Evolutionary conservation across 2,113 vertebrate genomes (phyloP), one percentile per base, ranked within the genome.

Genomic region (Leiothrix lutea): DNA sequence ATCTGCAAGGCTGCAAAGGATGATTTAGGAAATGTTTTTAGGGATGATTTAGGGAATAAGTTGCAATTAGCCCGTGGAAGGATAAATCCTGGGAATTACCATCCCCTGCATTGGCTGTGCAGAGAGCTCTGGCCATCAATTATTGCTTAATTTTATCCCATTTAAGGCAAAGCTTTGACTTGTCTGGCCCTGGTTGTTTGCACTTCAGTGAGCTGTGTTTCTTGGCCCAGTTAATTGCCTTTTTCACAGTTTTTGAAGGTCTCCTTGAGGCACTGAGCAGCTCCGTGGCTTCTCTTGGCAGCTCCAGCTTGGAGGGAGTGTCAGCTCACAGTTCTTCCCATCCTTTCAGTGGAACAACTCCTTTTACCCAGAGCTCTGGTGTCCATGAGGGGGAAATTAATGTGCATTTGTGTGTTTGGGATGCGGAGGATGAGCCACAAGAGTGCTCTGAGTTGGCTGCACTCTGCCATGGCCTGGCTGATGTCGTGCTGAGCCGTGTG

Each of bases 361-460:
- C 4, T 13, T 50, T 50, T 9, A 2, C 23, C 8, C 33, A 1
- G 9, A 11, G 23, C 3, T 5, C 0, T 0, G 9, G 4, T 29
- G 12, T 2, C n/a, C 2, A 0, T 1, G 4, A 9, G 6, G 64
- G 54, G 35, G 24, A 24, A 12, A 12, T 36, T 0, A 4, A 1
- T 5, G 20, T n/a, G 5, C 19, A 0, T 31, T 71, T 13, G 33
- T 40, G 54, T 42, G 58, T 4, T 13, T 16, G 38, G 51, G 38
- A 17, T 29, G 48, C 0, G 1, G 24, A 58, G 40, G 45, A 38
- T 23, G 81, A 83, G 64, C 6, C 15, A 2, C 17, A 2, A 33
- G 58, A 15, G 24, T 18, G 5, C 38, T 45, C 36, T 1, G 40
- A 11, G 31, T 9, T 19, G 29, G 47, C 54, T 89, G 3, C 11